Evolutionary conservation across 2,888 invertebrate genomes (phyloP), one percentile per base, ranked within the genome.

Genomic region (Drosophila emarginata): DNA sequence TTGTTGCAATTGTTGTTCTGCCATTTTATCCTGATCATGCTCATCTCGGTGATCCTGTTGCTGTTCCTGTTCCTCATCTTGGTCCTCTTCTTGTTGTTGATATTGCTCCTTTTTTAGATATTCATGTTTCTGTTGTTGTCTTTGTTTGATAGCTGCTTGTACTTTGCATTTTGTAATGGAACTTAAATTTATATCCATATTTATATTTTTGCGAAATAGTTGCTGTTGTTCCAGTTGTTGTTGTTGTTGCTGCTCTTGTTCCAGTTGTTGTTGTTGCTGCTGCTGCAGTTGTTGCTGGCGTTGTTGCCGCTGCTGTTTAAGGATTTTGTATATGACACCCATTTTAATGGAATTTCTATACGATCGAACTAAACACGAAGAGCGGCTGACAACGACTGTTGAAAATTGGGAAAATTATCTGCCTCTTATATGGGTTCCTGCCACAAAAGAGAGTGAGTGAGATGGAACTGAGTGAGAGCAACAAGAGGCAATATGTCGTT

Each of bases 311-410:
- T 81, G 82, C 40, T 89, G 88, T 61, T 87, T 89, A 12, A 90
- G 67, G 77, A 90, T 83, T 70, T 90, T 90, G 56, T 90, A 89
- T 74, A 90, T 87, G 70, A 90, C 86, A 70, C 90, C 90, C 90
- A 90, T 90, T 58, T 57, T 52, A 32, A 53, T 21, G 11, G 28
- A 36, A 14, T 21, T 11, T 15, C 21, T 12, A 18, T 32, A n/a
- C 18, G 4, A 21, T 21, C 39, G 67, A 51, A 54, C 15, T 45
- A 32, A 56, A 68, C 83, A 67, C 78, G 64, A 67, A 75, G 78
- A 82, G 74, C 61, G 61, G 72, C 73, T 39, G 62, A 28, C 73
- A 52, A 63, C 63, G 85, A 89, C 88, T 89, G 88, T 81, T 65
- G 74, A 73, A 72, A 67, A 66, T 65, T 67, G 76, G 67, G 64